Base-by-base conservation (phyloP, 2,888 invertebrate species). In the Rhamnusium bicolor region DNA sequence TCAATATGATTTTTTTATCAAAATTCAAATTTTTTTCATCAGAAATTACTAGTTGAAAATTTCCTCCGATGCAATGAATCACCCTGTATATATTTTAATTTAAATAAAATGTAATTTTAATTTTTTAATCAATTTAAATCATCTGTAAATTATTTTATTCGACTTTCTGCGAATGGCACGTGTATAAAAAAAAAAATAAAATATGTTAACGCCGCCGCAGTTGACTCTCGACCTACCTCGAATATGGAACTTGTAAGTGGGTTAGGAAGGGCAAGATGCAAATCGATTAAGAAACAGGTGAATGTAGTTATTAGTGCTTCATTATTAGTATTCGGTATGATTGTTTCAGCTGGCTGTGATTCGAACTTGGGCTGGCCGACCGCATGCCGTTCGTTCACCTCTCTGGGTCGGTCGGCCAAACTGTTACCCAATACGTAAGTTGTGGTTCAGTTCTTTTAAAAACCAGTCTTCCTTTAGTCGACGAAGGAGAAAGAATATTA, bases 261-360 rank as follows among this genome's bases (percentile, higher is more conserved):
- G 67, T 67, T 56, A 67, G 29, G 53, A 66, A 40, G 66, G 54
- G 32, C 67, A 56, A 40, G 21, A n/a, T 54, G 67, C 51, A 67
- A 29, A 32, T 53, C 14, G 53, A 65, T 24, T 19, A 61, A 61
- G 72, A 78, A 79, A 77, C 69, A 74, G 75, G 78, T 79, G 76
- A 78, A 71, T 69, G 56, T 70, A 72, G 71, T 72, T 71, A 71
- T 73, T 77, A 70, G 71, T 74, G 68, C 56, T 53, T 47, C 58
- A 69, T 71, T 66, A 75, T 77, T 77, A 71, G 73, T 74, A 77
- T 77, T 75, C 76, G 75, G 75, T 71, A 71, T 73, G 73, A 70
- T 40, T 18, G 27, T 63, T 19, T 49, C 32, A 29, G 54, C 21
- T 24, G n/a, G 54, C n/a, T 19, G 6, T 24, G 54, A 54, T n/a